Evolutionary conservation across 2,113 vertebrate genomes (phyloP), one percentile per base, ranked within the genome.

Genomic region (Sylvietta virens): DNA sequence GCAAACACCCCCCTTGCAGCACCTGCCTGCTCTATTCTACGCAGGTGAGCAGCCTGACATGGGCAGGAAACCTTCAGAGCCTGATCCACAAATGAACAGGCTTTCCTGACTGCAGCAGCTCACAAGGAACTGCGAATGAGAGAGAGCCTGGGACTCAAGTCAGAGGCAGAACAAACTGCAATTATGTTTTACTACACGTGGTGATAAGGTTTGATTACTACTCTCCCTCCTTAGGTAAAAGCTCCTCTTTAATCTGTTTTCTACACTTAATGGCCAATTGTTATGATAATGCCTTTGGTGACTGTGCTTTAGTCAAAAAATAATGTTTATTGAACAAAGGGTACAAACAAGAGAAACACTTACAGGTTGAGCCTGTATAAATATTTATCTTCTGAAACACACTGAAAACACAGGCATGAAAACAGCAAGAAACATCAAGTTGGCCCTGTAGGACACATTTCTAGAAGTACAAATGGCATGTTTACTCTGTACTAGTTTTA

Each of bases 361-460:
- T 53, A 89, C 8, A 20, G 30, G 80, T 69, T 39, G 21, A 87
- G 31, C 40, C 48, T 91, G 35, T 61, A n/a, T 42, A 91, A 94
- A 91, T 82, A 87, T 85, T 94, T 94, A 58, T 79, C 61, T 95
- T 87, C 31, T 56, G 69, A 79, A 94, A 61, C 61, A 79, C 57
- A 48, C 24, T 39, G 15, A 33, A 58, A 88, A 78, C 57, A 23
- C 27, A 39, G 48, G 30, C 60, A 70, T 16, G 31, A 79, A 56
- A 91, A 17, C 83, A 78, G 45, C 83, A 84, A 71, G 65, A 56
- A 84, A n/a, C 9, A 67, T 15, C 48, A 86, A 53, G 37, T 7
- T 76, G 30, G 35, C 61, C 40, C 65, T 45, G 44, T 0, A 91
- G 73, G 73, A 79, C 53, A 71, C 26, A 40, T 21, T 70, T 78